Conservation (phyloP, 2,888 invertebrate genomes). For the Cremastobaeus sp. region DNA sequence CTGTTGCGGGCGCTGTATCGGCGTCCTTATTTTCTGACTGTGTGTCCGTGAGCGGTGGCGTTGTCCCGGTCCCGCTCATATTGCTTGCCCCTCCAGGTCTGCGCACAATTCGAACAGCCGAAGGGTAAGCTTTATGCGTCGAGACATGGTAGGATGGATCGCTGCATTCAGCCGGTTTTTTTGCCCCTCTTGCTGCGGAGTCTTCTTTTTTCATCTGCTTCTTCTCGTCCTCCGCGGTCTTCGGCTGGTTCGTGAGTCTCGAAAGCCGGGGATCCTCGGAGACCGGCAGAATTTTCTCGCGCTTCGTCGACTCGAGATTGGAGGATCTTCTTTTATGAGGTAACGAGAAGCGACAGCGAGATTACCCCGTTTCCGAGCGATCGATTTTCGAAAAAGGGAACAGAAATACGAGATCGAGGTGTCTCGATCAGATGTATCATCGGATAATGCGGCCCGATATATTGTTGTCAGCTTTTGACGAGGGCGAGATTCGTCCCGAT, state of each 20-base stretch:
- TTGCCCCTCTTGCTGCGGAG: constrained; percentile 45
- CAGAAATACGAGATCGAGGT: constrained; percentile 61
- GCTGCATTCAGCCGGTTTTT: constrained; percentile 63
- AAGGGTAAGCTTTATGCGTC: constrained; percentile 63
- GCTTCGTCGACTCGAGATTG: constrained; percentile 64
- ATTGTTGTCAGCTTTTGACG: constrained; percentile 27
- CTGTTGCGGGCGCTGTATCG: constrained; percentile 11
- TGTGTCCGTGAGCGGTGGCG: constrained; percentile 39
- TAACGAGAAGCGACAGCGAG: constrained; percentile 62
- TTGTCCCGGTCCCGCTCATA: constrained; percentile 49
- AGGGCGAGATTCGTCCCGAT: constrained; percentile 12
- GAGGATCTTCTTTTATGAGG: constrained; percentile 56
- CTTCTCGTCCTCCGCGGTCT: constrained; percentile 14
- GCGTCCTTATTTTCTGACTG: background rate
- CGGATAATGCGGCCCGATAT: constrained; percentile 52
- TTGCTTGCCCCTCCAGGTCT: constrained; percentile 27
- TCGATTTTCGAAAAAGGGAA: constrained; percentile 58
- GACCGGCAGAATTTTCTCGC: constrained; percentile 63
- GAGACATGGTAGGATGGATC: constrained; percentile 64
- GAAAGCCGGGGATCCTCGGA: constrained; percentile 59
- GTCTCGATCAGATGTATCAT: constrained; percentile 52
- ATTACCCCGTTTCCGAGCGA: constrained; percentile 61
- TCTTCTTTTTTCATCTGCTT: constrained; percentile 8
- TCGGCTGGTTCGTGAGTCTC: constrained; percentile 43
- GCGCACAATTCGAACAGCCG: constrained; percentile 59